Base-by-base conservation (phyloP, 2,888 invertebrate species). In the Orchesellides sinensis region DNA sequence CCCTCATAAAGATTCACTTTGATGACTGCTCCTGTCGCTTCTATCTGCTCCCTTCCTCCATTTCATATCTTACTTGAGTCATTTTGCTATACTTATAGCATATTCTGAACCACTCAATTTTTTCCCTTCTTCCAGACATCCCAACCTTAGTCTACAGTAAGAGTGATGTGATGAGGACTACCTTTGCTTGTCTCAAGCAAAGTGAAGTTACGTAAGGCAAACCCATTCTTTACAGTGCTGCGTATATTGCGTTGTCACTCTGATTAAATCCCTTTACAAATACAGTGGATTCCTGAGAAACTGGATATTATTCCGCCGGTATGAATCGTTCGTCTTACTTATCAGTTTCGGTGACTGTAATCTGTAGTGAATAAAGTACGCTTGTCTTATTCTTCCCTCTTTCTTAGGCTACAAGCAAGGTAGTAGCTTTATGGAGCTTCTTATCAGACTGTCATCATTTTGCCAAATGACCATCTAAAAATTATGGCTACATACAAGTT, bases 1-100 rank as follows among this genome's bases (percentile, higher is more conserved):
- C 83, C 83, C 85, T 80, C 87, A 85, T 86, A 87, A 87, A 87
- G 86, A 86, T 86, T 85, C 85, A 84, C 84, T 84, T 85, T 85
- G 84, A 80, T 85, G 80, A 73, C 80, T 85, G 74, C 74, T 78
- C 69, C 74, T 84, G 78, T 78, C 82, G 66, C 74, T 78, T 73
- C 69, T 82, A 25, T 78, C 82, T 45, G 32, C 59, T 78, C 73
- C 63, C 45, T 54, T 72, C 32, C 66, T 77, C 68, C 49, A 65
- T 35, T 61, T 66, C 52, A 73, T 49, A 72, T 72, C 74, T 68
- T 79, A 52, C 35, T 69, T 54, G 47, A 61, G 32, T 14, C 52
- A 52, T 19, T 27, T 23, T 56, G 23, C 19, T 56, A 56, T n/a
- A n/a, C n/a, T n/a, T n/a, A n/a, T n/a, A n/a, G n/a, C n/a, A n/a